These are phyloP conservation scores for Dryobotodes eremita DNA, from an alignment of 2,888 invertebrate genomes.

Conservation along the genomic window DNA sequence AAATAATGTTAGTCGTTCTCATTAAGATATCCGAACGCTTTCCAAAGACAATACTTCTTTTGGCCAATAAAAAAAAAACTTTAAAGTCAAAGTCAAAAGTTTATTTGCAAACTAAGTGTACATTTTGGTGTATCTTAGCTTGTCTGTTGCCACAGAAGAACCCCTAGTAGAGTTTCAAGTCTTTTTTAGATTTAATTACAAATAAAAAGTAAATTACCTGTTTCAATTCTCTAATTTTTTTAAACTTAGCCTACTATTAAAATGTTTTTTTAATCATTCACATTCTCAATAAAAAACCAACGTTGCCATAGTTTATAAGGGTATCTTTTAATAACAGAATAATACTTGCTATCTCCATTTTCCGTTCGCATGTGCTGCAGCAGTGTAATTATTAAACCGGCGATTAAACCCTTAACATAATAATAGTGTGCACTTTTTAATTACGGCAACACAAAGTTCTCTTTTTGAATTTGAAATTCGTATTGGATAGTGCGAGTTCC, in stretches of 20 bases:
- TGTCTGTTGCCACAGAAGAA: background rate
- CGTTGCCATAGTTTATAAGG: conserved; percentile 26
- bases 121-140: too few species aligned
- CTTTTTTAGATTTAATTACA: background rate
- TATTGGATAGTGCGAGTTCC: conserved; percentile 53
- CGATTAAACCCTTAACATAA: conserved; percentile 79
- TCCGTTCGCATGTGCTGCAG: conserved; percentile 63
- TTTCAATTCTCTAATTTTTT: too few species aligned
- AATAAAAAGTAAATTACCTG: background rate
- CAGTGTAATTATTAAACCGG: conserved; percentile 77
- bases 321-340: conserved; percentile 56
- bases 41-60: background rate
- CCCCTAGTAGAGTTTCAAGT: background rate
- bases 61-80: too few species aligned
- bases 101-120: too few species aligned
- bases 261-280: conserved; percentile 6
- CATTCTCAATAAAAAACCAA: conserved; percentile 22
- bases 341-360: conserved; percentile 73
- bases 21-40: conserved; percentile 17
- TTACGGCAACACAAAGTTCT: conserved; percentile 72
- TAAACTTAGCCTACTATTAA: background rate
- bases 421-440: conserved; percentile 83
- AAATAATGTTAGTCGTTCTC: conserved; percentile 14
- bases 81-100: too few species aligned
- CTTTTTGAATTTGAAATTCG: conserved; percentile 67